phyloP scores from a whole-genome alignment of 2,797 vertebrate genomes.

The Poecilia gillii region DNA sequence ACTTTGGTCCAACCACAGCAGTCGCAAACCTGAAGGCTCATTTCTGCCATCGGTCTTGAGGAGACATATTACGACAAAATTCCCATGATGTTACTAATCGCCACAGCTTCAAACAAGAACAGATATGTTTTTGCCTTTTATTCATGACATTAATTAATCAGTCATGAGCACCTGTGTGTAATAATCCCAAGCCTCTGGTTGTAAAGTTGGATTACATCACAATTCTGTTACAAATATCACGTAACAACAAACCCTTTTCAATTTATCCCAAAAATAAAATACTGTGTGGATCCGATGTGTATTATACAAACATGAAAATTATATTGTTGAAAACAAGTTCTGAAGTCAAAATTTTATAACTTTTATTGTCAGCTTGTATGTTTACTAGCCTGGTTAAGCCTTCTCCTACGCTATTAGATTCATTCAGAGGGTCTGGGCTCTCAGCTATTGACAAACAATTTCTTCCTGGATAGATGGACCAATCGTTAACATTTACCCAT shows the following conservation, averaged over 20 bases:
- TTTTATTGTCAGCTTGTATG: too few species aligned
- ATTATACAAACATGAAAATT: too few species aligned
- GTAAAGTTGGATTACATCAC: neutral
- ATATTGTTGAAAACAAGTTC: too few species aligned
- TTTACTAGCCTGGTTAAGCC: too few species aligned
- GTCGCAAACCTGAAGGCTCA: conserved; percentile 32
- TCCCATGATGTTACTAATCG: neutral
- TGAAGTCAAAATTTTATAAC: too few species aligned
- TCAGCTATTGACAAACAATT: too few species aligned
- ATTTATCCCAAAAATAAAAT: neutral
- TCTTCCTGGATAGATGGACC: too few species aligned
- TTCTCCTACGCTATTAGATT: too few species aligned
- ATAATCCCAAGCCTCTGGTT: neutral
- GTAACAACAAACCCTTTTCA: neutral
- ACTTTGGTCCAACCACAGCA: conserved; percentile 47
- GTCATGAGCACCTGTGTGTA: neutral
- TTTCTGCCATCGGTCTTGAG: neutral
- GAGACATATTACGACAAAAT: neutral
- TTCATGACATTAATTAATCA: neutral
- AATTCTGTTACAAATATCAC: neutral
- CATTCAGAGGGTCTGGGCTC: too few species aligned
- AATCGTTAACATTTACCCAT: too few species aligned
- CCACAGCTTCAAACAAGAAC: neutral
- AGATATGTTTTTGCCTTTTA: neutral
- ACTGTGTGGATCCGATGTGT: neutral